Evolutionary conservation across 92 coral and sea anemone species (phyloP).

Genomic region (Parazoanthus darwini): DNA sequence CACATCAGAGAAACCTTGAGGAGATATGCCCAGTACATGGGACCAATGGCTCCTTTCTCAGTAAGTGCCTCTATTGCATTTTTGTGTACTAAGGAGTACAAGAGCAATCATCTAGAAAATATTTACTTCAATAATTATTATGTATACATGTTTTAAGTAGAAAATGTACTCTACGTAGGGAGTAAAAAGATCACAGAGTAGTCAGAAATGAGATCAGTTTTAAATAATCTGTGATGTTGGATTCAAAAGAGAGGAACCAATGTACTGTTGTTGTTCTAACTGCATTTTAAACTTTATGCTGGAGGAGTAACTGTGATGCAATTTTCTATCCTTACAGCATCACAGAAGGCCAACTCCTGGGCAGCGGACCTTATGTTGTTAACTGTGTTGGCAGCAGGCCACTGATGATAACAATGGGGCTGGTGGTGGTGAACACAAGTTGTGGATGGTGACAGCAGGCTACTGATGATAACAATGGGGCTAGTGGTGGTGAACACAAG

Average conservation of each 20-base stretch:
- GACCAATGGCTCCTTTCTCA: conserved; percentile 96
- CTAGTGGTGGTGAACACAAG: background rate
- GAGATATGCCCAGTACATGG: conserved; percentile 83
- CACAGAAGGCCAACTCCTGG: conserved; percentile 67
- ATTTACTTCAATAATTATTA: background rate
- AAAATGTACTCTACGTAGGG: background rate
- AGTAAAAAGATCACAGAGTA: too few species aligned
- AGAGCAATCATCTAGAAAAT: background rate
- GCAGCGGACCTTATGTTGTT: conserved; percentile 77
- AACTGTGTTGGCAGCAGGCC: background rate
- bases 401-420: background rate
- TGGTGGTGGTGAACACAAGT: background rate
- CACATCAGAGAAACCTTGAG: conserved; percentile 95
- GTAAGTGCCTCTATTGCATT: conserved; percentile 54
- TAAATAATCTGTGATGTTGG: background rate
- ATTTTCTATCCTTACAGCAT: conserved; percentile 51
- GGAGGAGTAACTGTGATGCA: background rate
- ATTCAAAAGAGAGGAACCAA: too few species aligned
- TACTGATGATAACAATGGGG: background rate
- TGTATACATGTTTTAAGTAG: too few species aligned
- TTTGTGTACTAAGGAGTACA: too few species aligned
- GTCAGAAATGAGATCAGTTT: background rate
- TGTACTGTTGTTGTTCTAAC: background rate
- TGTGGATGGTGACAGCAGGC: background rate
- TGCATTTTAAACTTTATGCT: too few species aligned